Conservation (phyloP, 2,797 vertebrate species). For the Gorsachius magnificus region DNA sequence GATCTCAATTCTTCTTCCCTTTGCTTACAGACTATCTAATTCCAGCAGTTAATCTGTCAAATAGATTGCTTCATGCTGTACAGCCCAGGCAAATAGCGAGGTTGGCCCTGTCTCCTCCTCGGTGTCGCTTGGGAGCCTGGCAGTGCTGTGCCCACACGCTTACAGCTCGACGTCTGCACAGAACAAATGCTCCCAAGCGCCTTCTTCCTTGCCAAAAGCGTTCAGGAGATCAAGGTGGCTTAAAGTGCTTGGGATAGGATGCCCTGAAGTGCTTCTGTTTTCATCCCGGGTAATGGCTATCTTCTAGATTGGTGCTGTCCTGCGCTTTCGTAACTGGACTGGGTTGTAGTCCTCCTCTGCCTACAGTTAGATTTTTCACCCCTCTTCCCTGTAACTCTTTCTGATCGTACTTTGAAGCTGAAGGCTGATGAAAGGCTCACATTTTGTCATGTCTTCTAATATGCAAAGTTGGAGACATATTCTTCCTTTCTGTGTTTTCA, state of each 20-base stretch:
- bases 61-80: fast-evolving
- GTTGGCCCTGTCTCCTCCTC: not conserved
- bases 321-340: not conserved
- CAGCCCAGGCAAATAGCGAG: not conserved
- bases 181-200: not conserved
- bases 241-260: not conserved
- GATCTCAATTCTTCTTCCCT: not conserved
- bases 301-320: not conserved
- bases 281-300: fast-evolving
- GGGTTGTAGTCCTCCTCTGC: not conserved
- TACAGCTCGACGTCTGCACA: not conserved
- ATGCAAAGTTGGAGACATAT: not conserved
- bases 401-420: not conserved
- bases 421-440: not conserved
- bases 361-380: not conserved
- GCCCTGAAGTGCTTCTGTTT: not conserved
- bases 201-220: not conserved
- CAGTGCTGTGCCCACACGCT: not conserved
- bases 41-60: not conserved
- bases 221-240: not conserved
- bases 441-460: not conserved
- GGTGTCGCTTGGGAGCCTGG: not conserved
- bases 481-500: not conserved
- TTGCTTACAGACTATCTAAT: not conserved
- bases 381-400: not conserved